These are phyloP conservation scores for Cavia porcellus DNA, from an alignment of 2,113 vertebrate genomes.

Conservation along the genomic window DNA sequence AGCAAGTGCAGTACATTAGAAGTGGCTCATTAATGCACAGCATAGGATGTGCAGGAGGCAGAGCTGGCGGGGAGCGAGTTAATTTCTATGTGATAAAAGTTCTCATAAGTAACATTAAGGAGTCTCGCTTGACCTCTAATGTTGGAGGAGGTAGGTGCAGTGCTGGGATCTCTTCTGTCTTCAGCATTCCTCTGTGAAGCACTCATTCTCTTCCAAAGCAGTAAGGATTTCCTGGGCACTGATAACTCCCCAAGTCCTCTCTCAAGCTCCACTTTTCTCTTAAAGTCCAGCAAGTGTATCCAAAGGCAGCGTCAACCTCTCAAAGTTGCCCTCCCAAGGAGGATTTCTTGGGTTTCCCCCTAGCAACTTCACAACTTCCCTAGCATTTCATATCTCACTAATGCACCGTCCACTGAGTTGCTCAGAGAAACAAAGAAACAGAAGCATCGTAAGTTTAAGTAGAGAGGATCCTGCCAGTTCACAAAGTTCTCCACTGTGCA, in stretches of 20 bases:
- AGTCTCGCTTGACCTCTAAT: not conserved
- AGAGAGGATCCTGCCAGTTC: not conserved
- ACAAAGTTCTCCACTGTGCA: not conserved
- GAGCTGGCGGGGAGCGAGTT: too few relatives aligned
- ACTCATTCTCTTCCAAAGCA: not conserved
- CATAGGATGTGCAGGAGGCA: not conserved
- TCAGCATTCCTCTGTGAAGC: not conserved
- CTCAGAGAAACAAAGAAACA: not conserved
- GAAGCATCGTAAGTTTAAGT: not conserved
- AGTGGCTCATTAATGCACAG: not conserved
- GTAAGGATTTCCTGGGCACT: not conserved
- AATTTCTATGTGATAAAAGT: not conserved
- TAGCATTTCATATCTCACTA: not conserved
- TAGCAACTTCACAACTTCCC: not conserved
- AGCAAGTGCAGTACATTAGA: not conserved
- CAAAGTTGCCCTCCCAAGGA: not conserved
- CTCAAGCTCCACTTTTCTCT: not conserved
- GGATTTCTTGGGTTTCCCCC: not conserved
- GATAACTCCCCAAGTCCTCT: not conserved
- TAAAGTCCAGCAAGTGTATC: not conserved
- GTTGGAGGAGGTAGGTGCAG: not conserved
- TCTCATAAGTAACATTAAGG: not conserved
- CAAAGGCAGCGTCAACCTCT: not conserved
- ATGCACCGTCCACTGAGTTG: not conserved
- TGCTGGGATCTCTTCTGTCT: not conserved